Base-by-base conservation (phyloP, 2,113 vertebrate species). In the Aythya baeri region DNA sequence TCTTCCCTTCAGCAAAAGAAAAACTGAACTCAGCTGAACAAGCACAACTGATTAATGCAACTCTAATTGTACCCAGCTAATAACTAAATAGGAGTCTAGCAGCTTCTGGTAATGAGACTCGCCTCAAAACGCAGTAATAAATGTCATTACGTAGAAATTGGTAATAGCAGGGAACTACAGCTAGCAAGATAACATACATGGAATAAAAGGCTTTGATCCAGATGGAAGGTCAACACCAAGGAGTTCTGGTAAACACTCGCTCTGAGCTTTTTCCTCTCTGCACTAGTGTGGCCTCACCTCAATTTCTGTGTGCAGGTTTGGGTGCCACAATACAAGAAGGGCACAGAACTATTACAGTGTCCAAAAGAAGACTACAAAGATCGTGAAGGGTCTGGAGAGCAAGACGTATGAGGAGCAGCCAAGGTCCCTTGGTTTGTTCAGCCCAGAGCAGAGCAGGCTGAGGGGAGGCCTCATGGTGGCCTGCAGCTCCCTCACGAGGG, bases 61-160 rank as follows among this genome's bases (percentile, higher is more conserved):
- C 73, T 91, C 58, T 95, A 95, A 96, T 75, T 94, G 87, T 94
- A 91, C 72, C 36, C 86, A 94, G 89, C n/a, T 97, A 95, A 95
- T 96, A 95, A 91, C 83, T 91, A 94, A 96, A 96, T 83, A 90
- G 71, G 67, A 94, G 86, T 86, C 94, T 96, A 94, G 71, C 74
- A 81, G 75, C 72, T 91, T 95, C 83, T 92, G 43, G 66, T 93
- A 94, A 97, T 91, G 87, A 91, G 80, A 78, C 79, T 77, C 93
- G 67, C 65, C 82, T 78, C 34, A 93, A 94, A 97, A 94, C 88
- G 87, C 73, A 92, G 58, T 88, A 95, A 94, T 92, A 91, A 84
- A 93, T 87, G 79, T 88, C 87, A 94, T 94, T 96, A 93, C 50
- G 76, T 16, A 82, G 73, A 49, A 85, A 92, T 32, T 92, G 63